Evolutionary conservation across 1,140 invertebrate genomes (phyloP).

Genomic region (Steinernema khuongi): DNA sequence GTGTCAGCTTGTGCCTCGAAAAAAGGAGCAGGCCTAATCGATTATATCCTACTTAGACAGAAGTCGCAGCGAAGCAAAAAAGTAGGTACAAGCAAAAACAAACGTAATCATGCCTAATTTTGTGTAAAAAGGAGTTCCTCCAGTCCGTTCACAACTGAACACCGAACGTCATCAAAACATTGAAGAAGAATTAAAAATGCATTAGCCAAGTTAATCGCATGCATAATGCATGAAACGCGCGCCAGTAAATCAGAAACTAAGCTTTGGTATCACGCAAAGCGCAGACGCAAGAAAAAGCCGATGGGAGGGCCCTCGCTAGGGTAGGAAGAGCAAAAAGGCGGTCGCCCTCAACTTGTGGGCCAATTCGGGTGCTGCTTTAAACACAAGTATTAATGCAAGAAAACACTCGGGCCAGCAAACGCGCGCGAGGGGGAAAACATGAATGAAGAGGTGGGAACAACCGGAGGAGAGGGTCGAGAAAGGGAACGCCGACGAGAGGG

Average conservation of each 20-base stretch:
- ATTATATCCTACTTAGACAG: slow-evolving; percentile 15
- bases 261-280: too few species aligned
- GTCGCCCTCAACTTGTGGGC: not conserved
- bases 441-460: slow-evolving; percentile 16
- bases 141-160: too few species aligned
- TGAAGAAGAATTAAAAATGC: not conserved
- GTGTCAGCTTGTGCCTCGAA: slow-evolving; percentile 6
- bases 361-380: not conserved
- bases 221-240: slow-evolving; percentile 3
- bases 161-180: not conserved
- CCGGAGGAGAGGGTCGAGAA: not conserved
- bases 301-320: too few species aligned
- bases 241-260: not conserved
- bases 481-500: slow-evolving; percentile 9
- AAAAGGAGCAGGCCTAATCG: slow-evolving; percentile 1
- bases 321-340: not conserved
- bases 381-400: slow-evolving; percentile 1
- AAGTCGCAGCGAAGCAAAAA: not conserved
- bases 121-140: too few species aligned
- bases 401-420: not conserved
- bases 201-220: slow-evolving; percentile 1
- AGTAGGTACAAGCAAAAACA: not conserved
- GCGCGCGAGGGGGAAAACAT: not conserved
- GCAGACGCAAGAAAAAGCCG: too few species aligned
- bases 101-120: too few species aligned